These are phyloP conservation scores for Etheostoma spectabile DNA, from an alignment of 2,113 vertebrate genomes.

Conservation along the genomic window DNA sequence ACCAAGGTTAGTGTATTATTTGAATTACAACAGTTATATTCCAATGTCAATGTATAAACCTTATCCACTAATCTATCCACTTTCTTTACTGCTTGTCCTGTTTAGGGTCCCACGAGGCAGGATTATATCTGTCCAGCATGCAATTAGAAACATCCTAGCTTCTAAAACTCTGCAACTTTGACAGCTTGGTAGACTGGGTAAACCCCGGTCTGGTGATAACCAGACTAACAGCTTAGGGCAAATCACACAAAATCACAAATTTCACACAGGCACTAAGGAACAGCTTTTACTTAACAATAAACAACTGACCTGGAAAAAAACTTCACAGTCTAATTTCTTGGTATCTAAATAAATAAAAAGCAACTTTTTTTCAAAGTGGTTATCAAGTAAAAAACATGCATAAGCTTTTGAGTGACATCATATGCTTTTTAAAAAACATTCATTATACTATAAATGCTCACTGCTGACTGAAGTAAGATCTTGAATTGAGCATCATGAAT, in stretches of 20 bases:
- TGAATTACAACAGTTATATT: neutral
- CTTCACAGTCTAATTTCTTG: neutral
- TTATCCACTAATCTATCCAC: neutral
- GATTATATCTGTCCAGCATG: neutral
- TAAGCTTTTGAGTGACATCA: neutral
- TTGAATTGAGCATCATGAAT: neutral
- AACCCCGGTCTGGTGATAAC: too few species aligned
- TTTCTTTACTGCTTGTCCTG: neutral
- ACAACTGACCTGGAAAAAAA: neutral
- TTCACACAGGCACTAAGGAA: neutral
- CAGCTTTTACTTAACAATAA: constrained; percentile 18
- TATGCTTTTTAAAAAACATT: neutral
- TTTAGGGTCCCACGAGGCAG: neutral
- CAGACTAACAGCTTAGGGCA: neutral
- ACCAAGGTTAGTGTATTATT: neutral
- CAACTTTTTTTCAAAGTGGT: neutral
- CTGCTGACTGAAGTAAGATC: neutral
- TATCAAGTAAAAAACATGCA: neutral
- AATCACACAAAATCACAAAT: constrained; percentile 9
- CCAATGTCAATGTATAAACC: neutral
- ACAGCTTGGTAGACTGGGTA: neutral
- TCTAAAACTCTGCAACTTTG: constrained; percentile 18
- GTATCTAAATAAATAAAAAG: neutral
- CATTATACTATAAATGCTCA: neutral
- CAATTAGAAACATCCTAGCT: constrained; percentile 16